A percentile compares a stretch with the other conserved stretches of the same genome.
Conservation (phyloP, 2,113 vertebrate species). For the Heteronetta atricapilla region DNA sequence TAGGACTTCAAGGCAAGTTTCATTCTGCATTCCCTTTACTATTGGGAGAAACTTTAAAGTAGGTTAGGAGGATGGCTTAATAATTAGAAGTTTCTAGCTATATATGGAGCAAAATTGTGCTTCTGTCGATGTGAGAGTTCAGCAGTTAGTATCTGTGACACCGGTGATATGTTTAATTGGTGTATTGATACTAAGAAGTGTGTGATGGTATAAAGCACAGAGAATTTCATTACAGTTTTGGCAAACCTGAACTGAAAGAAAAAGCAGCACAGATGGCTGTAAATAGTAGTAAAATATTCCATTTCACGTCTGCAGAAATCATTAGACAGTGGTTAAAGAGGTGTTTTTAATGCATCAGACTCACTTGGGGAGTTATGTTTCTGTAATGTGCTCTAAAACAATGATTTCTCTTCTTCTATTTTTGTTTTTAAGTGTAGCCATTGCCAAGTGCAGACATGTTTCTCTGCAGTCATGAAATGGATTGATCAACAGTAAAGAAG, state of each 20-base stretch:
- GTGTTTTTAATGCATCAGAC: constrained; percentile 57
- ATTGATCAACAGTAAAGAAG: constrained; percentile 53
- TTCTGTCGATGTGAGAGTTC: neutral
- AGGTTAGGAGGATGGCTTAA: neutral
- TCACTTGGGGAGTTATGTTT: constrained; percentile 39
- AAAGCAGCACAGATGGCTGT: constrained; percentile 62
- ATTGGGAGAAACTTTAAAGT: neutral
- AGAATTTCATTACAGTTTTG: constrained; percentile 43
- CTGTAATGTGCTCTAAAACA: constrained; percentile 57
- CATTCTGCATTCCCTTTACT: neutral
- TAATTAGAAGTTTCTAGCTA: neutral
- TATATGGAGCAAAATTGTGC: neutral
- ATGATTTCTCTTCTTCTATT: constrained; percentile 33
- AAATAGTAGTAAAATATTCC: constrained; percentile 68
- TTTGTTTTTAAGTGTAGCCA: constrained; percentile 30
- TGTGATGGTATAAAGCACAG: constrained; percentile 1
- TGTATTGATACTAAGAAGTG: constrained; percentile 1
- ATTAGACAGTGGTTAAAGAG: constrained; percentile 58
- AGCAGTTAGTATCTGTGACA: neutral
- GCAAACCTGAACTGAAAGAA: constrained; percentile 53
- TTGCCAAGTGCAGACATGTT: constrained; percentile 53
- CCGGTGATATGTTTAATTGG: neutral
- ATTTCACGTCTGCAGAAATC: constrained; percentile 64
- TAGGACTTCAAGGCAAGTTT: neutral
- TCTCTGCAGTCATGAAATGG: constrained; percentile 52